Evolutionary conservation across 2,888 invertebrate genomes (phyloP), one percentile per base, ranked within the genome.

Genomic region (Ochropleura leucogaster): DNA sequence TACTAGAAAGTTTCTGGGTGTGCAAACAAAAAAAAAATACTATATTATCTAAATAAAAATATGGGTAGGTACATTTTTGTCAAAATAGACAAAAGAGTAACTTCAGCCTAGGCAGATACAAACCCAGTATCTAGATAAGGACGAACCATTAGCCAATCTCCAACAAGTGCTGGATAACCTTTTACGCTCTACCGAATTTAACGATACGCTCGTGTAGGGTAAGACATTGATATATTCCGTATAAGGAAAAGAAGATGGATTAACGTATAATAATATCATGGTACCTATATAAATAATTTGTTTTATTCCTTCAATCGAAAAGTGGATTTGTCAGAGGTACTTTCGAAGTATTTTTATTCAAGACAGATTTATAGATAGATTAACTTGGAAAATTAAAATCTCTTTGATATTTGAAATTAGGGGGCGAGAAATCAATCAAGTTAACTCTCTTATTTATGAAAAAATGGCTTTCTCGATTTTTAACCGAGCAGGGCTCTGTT

Each of bases 111-210:
- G 30, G 10, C 8, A 74, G 49, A 59, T 53, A 72, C 70, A 62
- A 73, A 53, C 12, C 10, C 42, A 55, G 62, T 63, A 12, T 70
- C 72, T 67, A 79, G 74, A 80, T 84, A 77, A 30, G 18, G 20
- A 70, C 51, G n/a, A 55, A 14, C 73, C 76, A 75, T 80, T 74
- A 84, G 68, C 73, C 69, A 73, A 68, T 57, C 70, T 47, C n/a
- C 40, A 72, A 66, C 74, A 79, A 79, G 68, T 63, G 18, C 73
- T 71, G 68, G 68, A 55, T 82, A 75, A 73, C 68, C 66, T 66
- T 74, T 76, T 68, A 67, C 70, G 79, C 63, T 72, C 70, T 66
- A 49, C 46, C 44, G 68, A 62, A 47, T 78, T 74, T 71, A 62
- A 77, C 59, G 77, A 77, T 72, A 82, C 71, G 60, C 59, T 59